phyloP scores from a whole-genome alignment of 2,888 invertebrate species.

The Leptinotarsa peninsularis region DNA sequence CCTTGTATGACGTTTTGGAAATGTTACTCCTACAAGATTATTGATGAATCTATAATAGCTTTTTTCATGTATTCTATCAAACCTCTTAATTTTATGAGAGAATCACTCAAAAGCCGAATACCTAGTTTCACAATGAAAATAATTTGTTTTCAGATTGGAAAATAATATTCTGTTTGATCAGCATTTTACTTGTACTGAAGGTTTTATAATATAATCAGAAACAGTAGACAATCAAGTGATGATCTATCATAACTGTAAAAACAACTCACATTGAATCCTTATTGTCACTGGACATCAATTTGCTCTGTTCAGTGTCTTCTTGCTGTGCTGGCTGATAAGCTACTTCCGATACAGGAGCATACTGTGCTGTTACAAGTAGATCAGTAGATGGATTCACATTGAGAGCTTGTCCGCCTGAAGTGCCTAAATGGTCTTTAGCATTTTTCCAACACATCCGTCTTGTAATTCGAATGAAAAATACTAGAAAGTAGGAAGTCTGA shows the following conservation, averaged over 20 bases:
- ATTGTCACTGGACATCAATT: slow-evolving; percentile 77
- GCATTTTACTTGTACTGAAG: no score
- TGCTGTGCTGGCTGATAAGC: slow-evolving; percentile 73
- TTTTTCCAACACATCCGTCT: slow-evolving; percentile 62
- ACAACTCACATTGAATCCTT: slow-evolving; percentile 73
- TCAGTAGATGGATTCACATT: slow-evolving; percentile 82
- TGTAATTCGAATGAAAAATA: slow-evolving; percentile 61
- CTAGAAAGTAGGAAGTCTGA: slow-evolving; percentile 50
- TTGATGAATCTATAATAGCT: no score
- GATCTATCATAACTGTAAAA: neutral
- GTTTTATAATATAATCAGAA: neutral
- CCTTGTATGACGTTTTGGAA: no score
- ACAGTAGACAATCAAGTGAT: neutral
- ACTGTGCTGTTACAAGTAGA: slow-evolving; percentile 80
- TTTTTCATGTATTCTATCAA: no score
- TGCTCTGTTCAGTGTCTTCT: slow-evolving; percentile 78
- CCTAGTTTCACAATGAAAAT: no score
- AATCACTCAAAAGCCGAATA: no score
- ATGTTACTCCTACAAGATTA: no score
- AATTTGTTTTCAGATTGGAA: no score
- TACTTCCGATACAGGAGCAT: slow-evolving; percentile 80
- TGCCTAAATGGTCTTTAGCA: slow-evolving; percentile 67
- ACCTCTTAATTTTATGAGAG: no score
- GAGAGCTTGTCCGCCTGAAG: slow-evolving; percentile 70
- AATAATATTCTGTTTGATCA: no score